Base-by-base conservation (phyloP, 2,797 vertebrate genomes). In the Hybognathus amarus region DNA sequence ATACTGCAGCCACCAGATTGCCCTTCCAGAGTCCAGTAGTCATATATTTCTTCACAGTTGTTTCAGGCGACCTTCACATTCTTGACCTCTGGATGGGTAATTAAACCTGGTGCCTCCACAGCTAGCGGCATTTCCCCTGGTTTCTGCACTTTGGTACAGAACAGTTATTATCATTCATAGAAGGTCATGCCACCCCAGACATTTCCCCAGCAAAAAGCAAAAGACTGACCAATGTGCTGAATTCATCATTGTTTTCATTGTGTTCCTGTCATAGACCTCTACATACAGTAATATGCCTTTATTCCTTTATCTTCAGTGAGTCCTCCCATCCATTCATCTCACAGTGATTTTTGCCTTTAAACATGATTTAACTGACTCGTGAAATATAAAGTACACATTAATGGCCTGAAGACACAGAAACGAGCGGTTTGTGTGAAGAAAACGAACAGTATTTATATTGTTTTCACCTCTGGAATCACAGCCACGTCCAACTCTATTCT, bases 261-360 rank as follows among this genome's bases (percentile, higher is more conserved):
- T 84, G 80, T 36, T 70, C 36, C 91, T 89, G 86, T 89, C 88
- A 87, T 79, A 89, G 90, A 88, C 89, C 87, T 85, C 88, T 87
- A 33, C 36, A 4, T 87, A 90, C 90, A 91, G 91, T 92, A 92
- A 91, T 89, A 93, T 91, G 92, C 91, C 89, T 90, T 90, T 90
- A 88, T 79, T 91, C 93, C 30, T 33, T 33, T 93, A 9, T 77
- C 27, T 63, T 64, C 42, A 24, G 17, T 70, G 33, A 52, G 52
- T 64, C 13, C 54, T 38, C 54, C 54, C 54, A 63, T 50, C 30
- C 15, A 45, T 77, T 78, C 30, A 54, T 52, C 40, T 30, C 18
- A n/a, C 42, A 64, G 40, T 69, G 82, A 71, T 38, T 61, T 38
- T 22, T 2, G 2, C 27, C 56, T n/a, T n/a, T n/a, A n/a, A n/a